These are phyloP conservation scores for Electrophaes corylata DNA, from an alignment of 2,888 invertebrate genomes.

Conservation along the genomic window DNA sequence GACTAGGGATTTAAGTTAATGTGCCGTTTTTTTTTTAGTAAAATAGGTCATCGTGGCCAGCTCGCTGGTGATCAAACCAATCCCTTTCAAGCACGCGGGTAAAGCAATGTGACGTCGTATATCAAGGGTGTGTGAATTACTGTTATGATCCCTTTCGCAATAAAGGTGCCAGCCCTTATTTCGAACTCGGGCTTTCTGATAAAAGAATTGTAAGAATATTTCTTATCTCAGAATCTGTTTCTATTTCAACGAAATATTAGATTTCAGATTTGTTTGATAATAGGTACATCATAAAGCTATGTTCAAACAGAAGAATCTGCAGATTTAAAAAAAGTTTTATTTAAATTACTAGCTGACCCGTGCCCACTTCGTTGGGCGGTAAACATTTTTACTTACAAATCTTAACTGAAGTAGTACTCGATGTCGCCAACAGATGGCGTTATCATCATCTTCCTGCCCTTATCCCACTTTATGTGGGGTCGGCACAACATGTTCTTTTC, in stretches of 20 bases:
- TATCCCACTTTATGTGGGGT: too few species aligned
- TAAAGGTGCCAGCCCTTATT: conserved; percentile 50
- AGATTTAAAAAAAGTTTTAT: too few species aligned
- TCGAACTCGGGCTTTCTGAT: conserved; percentile 16
- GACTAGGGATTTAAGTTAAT: too few species aligned
- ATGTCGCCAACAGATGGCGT: too few species aligned
- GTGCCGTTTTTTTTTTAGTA: too few species aligned
- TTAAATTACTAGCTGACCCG: too few species aligned
- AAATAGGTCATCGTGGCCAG: neutral
- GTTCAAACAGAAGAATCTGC: neutral
- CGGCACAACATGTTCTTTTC: too few species aligned
- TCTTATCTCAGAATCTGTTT: conserved; percentile 17
- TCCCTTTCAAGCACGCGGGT: conserved; percentile 37
- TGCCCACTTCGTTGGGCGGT: too few species aligned
- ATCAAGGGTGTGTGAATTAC: conserved; percentile 69
- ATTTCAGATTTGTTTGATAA: neutral
- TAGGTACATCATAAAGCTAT: neutral
- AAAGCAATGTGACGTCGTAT: conserved; percentile 57
- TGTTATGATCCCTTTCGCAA: conserved; percentile 63
- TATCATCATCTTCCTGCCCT: too few species aligned
- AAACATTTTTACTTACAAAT: too few species aligned
- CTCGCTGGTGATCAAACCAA: conserved; percentile 11
- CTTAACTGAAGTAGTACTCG: too few species aligned
- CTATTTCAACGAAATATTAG: neutral
- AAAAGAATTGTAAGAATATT: conserved; percentile 22